Percentiles rank a stretch among this genome's conserved stretches.
These are phyloP conservation scores for Istiophorus platypterus DNA, from an alignment of 2,113 vertebrate species.

Conservation along the genomic window DNA sequence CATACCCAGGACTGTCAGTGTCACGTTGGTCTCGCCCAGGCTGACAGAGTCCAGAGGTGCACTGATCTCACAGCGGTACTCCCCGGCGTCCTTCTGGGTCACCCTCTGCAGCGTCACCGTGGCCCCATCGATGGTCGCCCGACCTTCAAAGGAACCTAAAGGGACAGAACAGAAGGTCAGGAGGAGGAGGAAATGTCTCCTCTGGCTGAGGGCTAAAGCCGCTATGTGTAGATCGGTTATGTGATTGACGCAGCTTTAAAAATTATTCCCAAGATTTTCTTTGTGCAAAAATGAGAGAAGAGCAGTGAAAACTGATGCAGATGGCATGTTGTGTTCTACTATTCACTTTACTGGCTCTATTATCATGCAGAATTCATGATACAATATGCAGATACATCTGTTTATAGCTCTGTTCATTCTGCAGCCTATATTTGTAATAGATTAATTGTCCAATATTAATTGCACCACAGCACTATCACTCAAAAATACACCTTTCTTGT, in stretches of 20 bases:
- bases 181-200: conserved; percentile 1
- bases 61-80: conserved; percentile 96
- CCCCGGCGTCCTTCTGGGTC: conserved; percentile 91
- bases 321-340: background rate
- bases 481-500: too few relatives aligned
- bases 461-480: too few relatives aligned
- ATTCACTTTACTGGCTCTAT: background rate
- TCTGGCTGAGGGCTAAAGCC: conserved; percentile 1
- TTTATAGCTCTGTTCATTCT: too few relatives aligned
- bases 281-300: background rate
- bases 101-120: conserved; percentile 89
- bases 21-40: conserved; percentile 90
- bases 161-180: conserved; percentile 37
- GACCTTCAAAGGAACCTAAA: conserved; percentile 86
- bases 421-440: too few relatives aligned
- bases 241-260: background rate
- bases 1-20: conserved; percentile 91
- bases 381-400: too few relatives aligned
- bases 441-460: too few relatives aligned
- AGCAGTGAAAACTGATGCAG: too few relatives aligned
- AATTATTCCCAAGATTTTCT: background rate
- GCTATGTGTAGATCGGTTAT: background rate
- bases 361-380: too few relatives aligned
- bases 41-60: conserved; percentile 83
- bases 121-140: conserved; percentile 89